Percentiles rank a stretch among this genome's conserved stretches.
Evolutionary conservation across 2,113 vertebrate genomes (phyloP).

Genomic region (Talpa occidentalis): DNA sequence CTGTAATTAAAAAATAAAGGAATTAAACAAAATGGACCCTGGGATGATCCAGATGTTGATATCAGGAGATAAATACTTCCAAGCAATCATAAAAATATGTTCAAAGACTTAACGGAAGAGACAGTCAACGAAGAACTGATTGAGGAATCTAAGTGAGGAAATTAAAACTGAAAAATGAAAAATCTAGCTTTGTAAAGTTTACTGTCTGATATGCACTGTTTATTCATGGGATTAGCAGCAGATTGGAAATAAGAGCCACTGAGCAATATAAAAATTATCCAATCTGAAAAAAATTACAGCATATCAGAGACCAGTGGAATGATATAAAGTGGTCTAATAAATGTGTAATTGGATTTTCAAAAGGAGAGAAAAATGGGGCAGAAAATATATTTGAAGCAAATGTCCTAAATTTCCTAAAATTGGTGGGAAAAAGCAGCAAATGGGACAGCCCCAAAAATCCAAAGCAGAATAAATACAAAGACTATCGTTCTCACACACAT

Average conservation of each 20-base stretch:
- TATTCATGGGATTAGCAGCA: neutral
- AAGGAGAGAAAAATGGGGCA: neutral
- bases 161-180: conserved; percentile 12
- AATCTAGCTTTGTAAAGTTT: neutral
- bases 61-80: neutral
- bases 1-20: neutral
- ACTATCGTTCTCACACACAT: neutral
- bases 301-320: neutral
- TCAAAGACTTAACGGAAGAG: neutral
- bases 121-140: neutral
- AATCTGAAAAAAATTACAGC: neutral
- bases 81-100: conserved; percentile 1
- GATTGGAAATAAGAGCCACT: neutral
- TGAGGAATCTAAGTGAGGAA: neutral
- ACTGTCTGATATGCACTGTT: neutral
- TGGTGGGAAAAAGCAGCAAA: neutral
- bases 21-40: neutral
- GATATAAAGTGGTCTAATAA: neutral
- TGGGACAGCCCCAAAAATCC: neutral
- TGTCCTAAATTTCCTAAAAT: conserved; percentile 8
- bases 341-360: neutral
- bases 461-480: neutral
- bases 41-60: conserved; percentile 11
- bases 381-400: conserved; percentile 26
- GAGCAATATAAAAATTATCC: neutral